Base-by-base conservation (phyloP, 2,888 invertebrate genomes). In the Nebria brevicollis region DNA sequence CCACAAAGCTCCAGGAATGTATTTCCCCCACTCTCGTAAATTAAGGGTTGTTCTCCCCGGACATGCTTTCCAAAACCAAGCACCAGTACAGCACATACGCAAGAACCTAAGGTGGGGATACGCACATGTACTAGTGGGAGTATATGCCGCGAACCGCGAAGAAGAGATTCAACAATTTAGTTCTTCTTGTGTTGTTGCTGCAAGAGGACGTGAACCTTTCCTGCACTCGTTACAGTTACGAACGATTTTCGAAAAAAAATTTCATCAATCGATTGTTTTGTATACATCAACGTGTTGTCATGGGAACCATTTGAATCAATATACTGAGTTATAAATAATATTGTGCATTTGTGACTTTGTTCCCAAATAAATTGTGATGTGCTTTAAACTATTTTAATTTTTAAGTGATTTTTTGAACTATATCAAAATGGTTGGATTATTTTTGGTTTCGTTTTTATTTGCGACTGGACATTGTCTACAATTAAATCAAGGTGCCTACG, bases 401-500 rank as follows among this genome's bases (percentile, higher is more conserved):
- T 13, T 64, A 43, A 65, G 64, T 75, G 54, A n/a, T 43, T 65
- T 75, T 75, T 75, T n/a, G 66, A 11, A 42, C 25, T 43, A 2
- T 15, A 82, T 75, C 80, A 68, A 43, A 34, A 34, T 54, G 13
- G 41, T 41, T 25, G 82, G 79, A 77, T 75, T 82, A 65, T 10
- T 81, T n/a, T 11, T 81, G 20, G 66, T 83, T 73, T 74, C 77
- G 77, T 43, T 82, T 74, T 64, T 82, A 65, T 42, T 77, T 54
- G 75, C n/a, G 20, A 75, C 77, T 66, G 66, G 64, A 77, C 66
- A 78, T 43, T 81, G 83, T 26, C 83, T 89, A 82, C 88, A 89
- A 78, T 84, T 90, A 83, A 86, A 85, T 78, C 87, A 89, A 83
- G 89, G 89, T 26, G 90, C 89, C 76, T 91, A 91, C 84, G 89